These are phyloP conservation scores for Pipa parva DNA, from an alignment of 2,113 vertebrate genomes.

Conservation along the genomic window DNA sequence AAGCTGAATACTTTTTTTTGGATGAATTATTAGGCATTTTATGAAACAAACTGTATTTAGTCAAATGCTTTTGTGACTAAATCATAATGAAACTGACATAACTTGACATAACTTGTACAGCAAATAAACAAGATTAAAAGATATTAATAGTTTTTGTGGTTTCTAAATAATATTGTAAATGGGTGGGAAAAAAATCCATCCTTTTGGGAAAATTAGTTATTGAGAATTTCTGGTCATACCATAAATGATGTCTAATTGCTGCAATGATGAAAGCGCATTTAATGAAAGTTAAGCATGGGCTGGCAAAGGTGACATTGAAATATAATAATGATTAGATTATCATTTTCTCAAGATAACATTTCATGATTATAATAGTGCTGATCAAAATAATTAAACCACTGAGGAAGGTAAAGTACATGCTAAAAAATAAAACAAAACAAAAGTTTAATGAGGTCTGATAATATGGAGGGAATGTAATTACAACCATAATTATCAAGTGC, in stretches of 20 bases:
- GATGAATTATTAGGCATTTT: no score
- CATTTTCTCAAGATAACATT: constrained; percentile 64
- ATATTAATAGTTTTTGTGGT: constrained; percentile 1
- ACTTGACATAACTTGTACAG: no score
- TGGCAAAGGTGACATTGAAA: constrained; percentile 68
- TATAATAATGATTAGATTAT: constrained; percentile 56
- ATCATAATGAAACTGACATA: no score
- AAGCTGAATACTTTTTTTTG: no score
- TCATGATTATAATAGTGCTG: constrained; percentile 58
- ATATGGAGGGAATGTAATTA: not conserved
- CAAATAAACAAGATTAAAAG: constrained; percentile 4
- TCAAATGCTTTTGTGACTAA: no score
- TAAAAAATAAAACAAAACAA: constrained; percentile 50
- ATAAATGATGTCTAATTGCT: constrained; percentile 53
- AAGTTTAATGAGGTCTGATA: constrained; percentile 9
- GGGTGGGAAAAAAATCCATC: constrained; percentile 37
- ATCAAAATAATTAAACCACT: constrained; percentile 61
- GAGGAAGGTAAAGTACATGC: constrained; percentile 51
- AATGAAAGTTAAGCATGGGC: constrained; percentile 55
- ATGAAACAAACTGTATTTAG: no score
- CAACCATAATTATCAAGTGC: not conserved
- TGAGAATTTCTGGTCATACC: constrained; percentile 54
- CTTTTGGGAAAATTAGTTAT: constrained; percentile 48
- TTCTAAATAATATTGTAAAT: constrained; percentile 35
- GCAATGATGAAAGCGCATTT: constrained; percentile 51